phyloP scores from a whole-genome alignment of 2,888 invertebrate genomes.

The Heterodera filipjevi region DNA sequence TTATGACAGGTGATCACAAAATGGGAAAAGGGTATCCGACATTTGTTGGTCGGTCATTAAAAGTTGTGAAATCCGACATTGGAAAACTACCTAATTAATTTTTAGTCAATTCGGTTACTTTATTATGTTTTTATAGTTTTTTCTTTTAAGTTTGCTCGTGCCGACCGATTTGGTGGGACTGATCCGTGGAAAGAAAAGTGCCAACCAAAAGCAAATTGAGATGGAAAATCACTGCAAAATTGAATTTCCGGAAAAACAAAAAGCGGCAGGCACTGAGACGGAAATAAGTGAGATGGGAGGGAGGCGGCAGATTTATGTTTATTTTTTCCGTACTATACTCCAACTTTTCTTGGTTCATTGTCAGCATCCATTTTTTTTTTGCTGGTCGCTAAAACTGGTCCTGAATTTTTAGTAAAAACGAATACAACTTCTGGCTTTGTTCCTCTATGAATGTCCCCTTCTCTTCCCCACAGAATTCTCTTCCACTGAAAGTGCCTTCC shows the following conservation, averaged over 20 bases:
- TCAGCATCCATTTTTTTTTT: no score
- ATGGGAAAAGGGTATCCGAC: neutral
- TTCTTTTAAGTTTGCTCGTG: neutral
- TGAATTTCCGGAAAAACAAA: slow-evolving; percentile 10
- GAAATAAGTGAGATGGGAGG: slow-evolving; percentile 9
- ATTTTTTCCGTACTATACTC: no score
- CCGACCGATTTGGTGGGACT: slow-evolving; percentile 15
- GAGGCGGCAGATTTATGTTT: neutral
- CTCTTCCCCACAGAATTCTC: neutral
- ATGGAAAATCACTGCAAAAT: slow-evolving; percentile 4
- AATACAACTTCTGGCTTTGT: neutral
- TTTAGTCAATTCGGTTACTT: no score
- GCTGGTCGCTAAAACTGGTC: no score
- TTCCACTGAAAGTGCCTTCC: slow-evolving; percentile 11
- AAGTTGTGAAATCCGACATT: no score
- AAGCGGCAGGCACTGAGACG: neutral
- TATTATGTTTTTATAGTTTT: no score
- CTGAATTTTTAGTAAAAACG: no score
- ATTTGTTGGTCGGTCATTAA: no score
- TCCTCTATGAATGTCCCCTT: no score
- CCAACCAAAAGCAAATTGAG: slow-evolving; percentile 4
- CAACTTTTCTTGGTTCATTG: no score
- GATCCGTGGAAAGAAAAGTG: slow-evolving; percentile 10
- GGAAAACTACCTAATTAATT: no score
- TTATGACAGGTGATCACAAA: slow-evolving; percentile 17